Evolutionary conservation across 37 sponge, comb jelly and placozoan genomes (phyloP), one percentile per base, ranked within the genome.

Genomic region (Haliclona indistincta): DNA sequence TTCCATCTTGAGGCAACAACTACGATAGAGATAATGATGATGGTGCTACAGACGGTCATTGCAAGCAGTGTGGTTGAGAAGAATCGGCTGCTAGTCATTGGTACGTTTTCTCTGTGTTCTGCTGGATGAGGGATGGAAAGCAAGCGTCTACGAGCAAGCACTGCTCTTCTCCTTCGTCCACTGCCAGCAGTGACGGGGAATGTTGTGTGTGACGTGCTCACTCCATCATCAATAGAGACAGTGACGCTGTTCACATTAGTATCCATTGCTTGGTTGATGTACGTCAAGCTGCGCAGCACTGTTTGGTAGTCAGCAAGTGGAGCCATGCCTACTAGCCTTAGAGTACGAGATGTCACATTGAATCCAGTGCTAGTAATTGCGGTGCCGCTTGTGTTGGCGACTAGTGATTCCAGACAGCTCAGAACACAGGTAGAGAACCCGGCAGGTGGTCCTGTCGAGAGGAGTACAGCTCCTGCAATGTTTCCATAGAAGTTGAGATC

Each of bases 371-470:
- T 28, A 26, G 37, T 35, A 17, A 83, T 45, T 30, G 38, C 58
- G 38, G 85, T 56, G 3, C 71, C 64, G 2, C 38, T 37, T 4
- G 81, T 81, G 40, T 81, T 55, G 1, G 56, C 83, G 0, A 58
- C 56, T 28, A 82, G 29, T 13, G 70, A 61, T 38, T 91, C 91
- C 6, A 76, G 39, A 68, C 91, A 91, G 3, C 37, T 13, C 2
- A 71, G 11, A 32, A 85, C 52, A 70, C 91, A 91, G 34, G 19
- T 53, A 15, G 86, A 78, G 29, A 91, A 77, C 13, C 22, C 44
- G 13, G 70, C 36, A 4, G 81, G 86, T 26, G 85, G 71, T 29
- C 8, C 25, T 13, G 60, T 54, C 0, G 74, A 55, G n/a, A 67
- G 10, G 22, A 91, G 30, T 15, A 81, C 64, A 23, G 61, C 56